Conservation (phyloP, 2,113 vertebrate genomes). For the Panthera leo region DNA sequence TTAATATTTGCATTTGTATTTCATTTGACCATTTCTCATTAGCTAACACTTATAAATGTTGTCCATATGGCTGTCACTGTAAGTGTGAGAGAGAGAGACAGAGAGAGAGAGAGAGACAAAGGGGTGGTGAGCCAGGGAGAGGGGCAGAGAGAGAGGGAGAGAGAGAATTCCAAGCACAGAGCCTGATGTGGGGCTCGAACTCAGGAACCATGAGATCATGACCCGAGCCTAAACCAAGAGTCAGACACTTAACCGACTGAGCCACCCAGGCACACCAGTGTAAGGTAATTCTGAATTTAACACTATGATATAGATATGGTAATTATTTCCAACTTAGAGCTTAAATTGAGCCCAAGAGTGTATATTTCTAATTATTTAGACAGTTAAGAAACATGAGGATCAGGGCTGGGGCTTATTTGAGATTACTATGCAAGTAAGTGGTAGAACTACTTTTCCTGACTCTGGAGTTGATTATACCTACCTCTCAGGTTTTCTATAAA, state of each 20-base stretch:
- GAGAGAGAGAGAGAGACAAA: too few relatives aligned
- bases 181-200: too few relatives aligned
- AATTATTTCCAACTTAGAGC: background rate
- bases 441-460: background rate
- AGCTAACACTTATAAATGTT: background rate
- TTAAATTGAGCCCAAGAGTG: background rate
- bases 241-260: too few relatives aligned
- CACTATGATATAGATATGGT: background rate
- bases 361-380: background rate
- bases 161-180: too few relatives aligned
- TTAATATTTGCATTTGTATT: background rate
- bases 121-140: too few relatives aligned
- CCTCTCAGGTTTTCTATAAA: background rate
- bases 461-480: background rate
- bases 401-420: background rate
- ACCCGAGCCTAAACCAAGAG: too few relatives aligned
- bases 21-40: background rate
- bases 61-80: background rate
- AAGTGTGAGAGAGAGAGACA: background rate
- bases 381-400: background rate
- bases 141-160: too few relatives aligned
- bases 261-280: background rate
- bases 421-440: too few relatives aligned
- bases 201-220: too few relatives aligned
- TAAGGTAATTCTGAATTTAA: background rate